Evolutionary conservation across 1,140 invertebrate species (phyloP).

Genomic region (Drosophila busckii): DNA sequence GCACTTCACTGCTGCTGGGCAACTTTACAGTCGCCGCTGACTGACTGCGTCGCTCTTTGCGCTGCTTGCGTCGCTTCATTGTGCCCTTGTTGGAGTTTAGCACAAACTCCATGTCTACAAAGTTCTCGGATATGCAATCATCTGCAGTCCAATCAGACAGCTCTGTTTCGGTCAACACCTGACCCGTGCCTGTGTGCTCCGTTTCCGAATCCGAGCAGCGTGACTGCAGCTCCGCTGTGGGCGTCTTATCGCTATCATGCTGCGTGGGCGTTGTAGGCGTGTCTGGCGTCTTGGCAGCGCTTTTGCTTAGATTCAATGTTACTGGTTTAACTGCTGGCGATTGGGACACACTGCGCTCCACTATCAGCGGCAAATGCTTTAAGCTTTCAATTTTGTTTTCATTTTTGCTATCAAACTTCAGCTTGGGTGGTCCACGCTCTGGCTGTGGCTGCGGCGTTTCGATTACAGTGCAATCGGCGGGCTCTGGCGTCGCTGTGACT

Average conservation of each 20-base stretch:
- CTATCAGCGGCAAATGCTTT: constrained; percentile 70
- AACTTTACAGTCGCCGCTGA: constrained; percentile 44
- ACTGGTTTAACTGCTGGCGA: constrained; percentile 63
- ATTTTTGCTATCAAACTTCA: constrained; percentile 75
- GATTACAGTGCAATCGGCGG: constrained; percentile 64
- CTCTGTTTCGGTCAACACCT: constrained; percentile 89
- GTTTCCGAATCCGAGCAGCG: constrained; percentile 80
- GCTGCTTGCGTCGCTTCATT: constrained; percentile 79
- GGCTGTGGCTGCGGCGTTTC: constrained; percentile 51
- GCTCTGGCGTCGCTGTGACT: constrained; percentile 66
- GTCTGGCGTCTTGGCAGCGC: constrained; percentile 49
- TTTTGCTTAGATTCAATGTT: constrained; percentile 52
- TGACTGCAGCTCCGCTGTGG: constrained; percentile 56
- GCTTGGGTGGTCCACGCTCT: constrained; percentile 58
- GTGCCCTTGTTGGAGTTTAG: constrained; percentile 81
- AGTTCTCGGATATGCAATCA: constrained; percentile 86
- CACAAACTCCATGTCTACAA: constrained; percentile 83
- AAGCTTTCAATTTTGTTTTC: constrained; percentile 78
- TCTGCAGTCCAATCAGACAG: constrained; percentile 91
- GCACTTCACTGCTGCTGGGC: constrained; percentile 69
- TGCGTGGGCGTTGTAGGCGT: constrained; percentile 65
- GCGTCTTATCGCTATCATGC: constrained; percentile 74
- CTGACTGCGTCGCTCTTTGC: constrained; percentile 61
- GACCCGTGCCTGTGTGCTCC: constrained; percentile 83
- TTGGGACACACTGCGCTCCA: constrained; percentile 50